Evolutionary conservation across 2,888 invertebrate genomes (phyloP).

Genomic region (Drosophila anomelani): DNA sequence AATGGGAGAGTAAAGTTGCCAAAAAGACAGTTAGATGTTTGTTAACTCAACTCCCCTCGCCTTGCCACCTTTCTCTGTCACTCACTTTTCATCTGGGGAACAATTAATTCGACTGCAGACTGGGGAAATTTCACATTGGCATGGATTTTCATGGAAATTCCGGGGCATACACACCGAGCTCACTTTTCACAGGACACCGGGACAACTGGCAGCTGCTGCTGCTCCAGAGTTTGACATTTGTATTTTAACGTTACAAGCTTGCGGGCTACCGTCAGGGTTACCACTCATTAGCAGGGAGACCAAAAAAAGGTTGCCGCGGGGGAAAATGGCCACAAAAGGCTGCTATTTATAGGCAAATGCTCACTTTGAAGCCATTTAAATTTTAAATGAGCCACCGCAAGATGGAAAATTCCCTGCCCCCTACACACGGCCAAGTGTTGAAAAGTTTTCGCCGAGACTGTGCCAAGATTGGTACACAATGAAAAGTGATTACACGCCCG

Average conservation of each 20-base stretch:
- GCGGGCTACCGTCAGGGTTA: slow-evolving; percentile 24
- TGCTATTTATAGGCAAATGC: slow-evolving; percentile 30
- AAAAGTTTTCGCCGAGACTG: slow-evolving; percentile 59
- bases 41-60: not conserved
- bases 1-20: slow-evolving; percentile 53
- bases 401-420: slow-evolving; percentile 21
- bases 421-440: slow-evolving; percentile 21
- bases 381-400: slow-evolving; percentile 58
- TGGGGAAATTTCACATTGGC: slow-evolving; percentile 30
- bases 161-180: not conserved
- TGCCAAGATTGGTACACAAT: slow-evolving; percentile 45
- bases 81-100: slow-evolving; percentile 24
- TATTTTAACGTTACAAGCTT: slow-evolving; percentile 32
- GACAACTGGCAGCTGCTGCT: slow-evolving; percentile 23
- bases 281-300: slow-evolving; percentile 22
- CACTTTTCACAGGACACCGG: slow-evolving; percentile 1
- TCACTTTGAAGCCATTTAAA: slow-evolving; percentile 56
- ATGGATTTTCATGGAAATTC: slow-evolving; percentile 23
- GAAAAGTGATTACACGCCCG: slow-evolving; percentile 58
- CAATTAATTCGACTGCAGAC: slow-evolving; percentile 32
- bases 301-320: slow-evolving; percentile 1
- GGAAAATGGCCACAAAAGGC: slow-evolving; percentile 15
- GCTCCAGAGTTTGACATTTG: slow-evolving; percentile 30
- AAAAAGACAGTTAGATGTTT: slow-evolving; percentile 44
- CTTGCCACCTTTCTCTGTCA: not conserved